Percentiles rank a stretch among this genome's conserved stretches.
Conservation (phyloP, 1,140 invertebrate genomes). For the Eurosta solidaginis region DNA sequence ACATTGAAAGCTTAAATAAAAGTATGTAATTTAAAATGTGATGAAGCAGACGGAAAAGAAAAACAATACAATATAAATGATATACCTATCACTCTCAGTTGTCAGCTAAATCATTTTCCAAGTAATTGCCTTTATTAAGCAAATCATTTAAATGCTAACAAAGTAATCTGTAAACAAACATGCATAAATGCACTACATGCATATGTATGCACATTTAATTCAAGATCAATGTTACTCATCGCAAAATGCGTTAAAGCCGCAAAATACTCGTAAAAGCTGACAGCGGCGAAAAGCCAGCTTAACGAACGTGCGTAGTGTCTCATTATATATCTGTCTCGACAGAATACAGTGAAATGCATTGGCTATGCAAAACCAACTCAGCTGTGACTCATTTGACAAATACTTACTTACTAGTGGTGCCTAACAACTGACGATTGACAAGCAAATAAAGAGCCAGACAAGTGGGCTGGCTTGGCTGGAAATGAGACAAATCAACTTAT, state of each 20-base stretch:
- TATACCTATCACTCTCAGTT: background rate
- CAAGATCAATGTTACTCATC: constrained; percentile 23
- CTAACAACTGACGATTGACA: background rate
- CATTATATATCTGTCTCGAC: background rate
- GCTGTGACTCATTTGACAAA: background rate
- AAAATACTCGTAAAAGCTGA: background rate
- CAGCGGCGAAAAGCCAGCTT: background rate
- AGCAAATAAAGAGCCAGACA: background rate
- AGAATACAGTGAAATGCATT: background rate
- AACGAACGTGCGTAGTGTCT: background rate
- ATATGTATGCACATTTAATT: background rate
- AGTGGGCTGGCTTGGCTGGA: background rate
- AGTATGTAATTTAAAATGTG: too few relatives aligned
- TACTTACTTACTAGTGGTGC: background rate
- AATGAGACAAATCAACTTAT: too few relatives aligned
- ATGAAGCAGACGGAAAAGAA: background rate
- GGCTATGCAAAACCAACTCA: background rate
- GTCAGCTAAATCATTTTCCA: background rate
- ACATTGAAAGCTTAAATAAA: too few relatives aligned
- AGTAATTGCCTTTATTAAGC: constrained; percentile 10
- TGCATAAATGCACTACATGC: background rate
- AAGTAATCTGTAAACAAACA: background rate
- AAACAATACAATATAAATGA: background rate
- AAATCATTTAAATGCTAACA: background rate
- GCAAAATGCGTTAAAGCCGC: background rate